Conservation (phyloP, 2,113 vertebrate genomes). For the Stegastes partitus region DNA sequence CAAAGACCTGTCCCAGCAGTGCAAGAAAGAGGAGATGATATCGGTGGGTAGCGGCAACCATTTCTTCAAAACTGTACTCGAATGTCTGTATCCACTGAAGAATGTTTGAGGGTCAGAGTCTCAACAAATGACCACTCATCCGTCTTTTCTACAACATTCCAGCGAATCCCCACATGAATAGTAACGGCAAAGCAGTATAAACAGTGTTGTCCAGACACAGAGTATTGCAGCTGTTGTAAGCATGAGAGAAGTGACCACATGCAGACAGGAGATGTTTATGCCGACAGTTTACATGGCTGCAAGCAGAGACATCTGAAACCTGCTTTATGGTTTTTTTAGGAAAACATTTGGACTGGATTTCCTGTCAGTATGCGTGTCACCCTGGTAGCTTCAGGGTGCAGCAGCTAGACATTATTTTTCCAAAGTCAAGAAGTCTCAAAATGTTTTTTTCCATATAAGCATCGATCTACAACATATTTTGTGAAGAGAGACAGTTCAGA, state of each 20-base stretch:
- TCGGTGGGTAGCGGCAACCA: constrained; percentile 85
- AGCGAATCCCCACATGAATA: constrained; percentile 51
- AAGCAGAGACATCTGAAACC: constrained; percentile 39
- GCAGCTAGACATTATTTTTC: background rate
- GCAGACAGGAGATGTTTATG: constrained; percentile 37
- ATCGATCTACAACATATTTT: background rate
- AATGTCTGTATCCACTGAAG: background rate
- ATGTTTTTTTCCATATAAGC: background rate
- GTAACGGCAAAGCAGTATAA: constrained; percentile 41
- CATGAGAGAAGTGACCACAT: constrained; percentile 48
- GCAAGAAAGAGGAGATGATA: constrained; percentile 92
- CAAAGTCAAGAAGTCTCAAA: background rate
- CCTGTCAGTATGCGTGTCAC: constrained; percentile 4
- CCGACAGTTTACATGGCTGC: constrained; percentile 45
- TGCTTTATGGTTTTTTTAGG: constrained; percentile 42
- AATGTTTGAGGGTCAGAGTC: constrained; percentile 10
- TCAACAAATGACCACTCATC: constrained; percentile 11
- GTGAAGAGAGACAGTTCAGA: background rate
- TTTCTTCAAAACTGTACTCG: background rate
- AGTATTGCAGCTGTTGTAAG: constrained; percentile 56
- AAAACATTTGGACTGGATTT: constrained; percentile 55
- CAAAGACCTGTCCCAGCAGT: constrained; percentile 95
- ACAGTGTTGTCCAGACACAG: constrained; percentile 50
- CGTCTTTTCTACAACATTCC: constrained; percentile 41
- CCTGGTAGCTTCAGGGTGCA: background rate